These are phyloP conservation scores for Trachymyrmex septentrionalis DNA, from an alignment of 1,140 invertebrate genomes.

Conservation along the genomic window DNA sequence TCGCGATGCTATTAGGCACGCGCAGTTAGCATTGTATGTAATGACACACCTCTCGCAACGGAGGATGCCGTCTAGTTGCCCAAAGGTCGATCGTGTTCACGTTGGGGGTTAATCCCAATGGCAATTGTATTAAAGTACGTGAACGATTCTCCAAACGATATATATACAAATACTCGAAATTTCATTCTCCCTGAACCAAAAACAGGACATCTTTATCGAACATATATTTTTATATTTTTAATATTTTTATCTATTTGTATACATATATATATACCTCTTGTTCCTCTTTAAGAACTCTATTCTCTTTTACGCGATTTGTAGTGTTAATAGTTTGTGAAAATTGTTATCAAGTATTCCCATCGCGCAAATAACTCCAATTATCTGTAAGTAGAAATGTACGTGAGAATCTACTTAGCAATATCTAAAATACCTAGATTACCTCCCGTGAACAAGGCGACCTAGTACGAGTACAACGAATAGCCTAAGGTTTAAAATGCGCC, in stretches of 20 bases:
- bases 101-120: conserved; percentile 13
- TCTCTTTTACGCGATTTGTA: background rate
- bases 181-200: conserved; percentile 2
- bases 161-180: conserved; percentile 24
- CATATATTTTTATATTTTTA: background rate
- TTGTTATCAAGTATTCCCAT: conserved; percentile 23
- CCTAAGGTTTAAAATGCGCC: conserved; percentile 58
- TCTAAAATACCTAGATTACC: conserved; percentile 36
- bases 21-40: conserved; percentile 76
- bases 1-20: conserved; percentile 74
- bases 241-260: background rate
- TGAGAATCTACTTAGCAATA: conserved; percentile 62
- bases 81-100: conserved; percentile 72
- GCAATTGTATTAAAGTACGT: conserved; percentile 45
- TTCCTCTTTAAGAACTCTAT: background rate
- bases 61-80: conserved; percentile 73
- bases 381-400: conserved; percentile 37
- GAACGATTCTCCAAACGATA: conserved; percentile 48
- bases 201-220: background rate
- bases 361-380: conserved; percentile 49
- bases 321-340: conserved; percentile 24
- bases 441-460: conserved; percentile 7
- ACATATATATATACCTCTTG: background rate
- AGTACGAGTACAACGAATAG: conserved; percentile 36
- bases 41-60: conserved; percentile 75